Evolutionary conservation across 1,140 invertebrate species (phyloP).

Genomic region (Homalodisca vitripennis): DNA sequence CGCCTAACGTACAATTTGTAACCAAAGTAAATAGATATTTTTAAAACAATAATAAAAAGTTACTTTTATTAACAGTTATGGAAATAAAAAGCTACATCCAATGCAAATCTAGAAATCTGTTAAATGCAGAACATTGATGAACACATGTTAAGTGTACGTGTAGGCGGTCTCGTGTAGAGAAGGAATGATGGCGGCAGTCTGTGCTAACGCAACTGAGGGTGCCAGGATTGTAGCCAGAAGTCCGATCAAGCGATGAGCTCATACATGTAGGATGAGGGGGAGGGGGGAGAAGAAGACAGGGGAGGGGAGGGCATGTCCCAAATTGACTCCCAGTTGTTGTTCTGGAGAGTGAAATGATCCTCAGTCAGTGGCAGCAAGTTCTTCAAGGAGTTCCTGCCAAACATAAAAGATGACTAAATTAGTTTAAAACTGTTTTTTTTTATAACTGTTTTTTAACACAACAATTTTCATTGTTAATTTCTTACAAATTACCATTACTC

Average conservation of each 20-base stretch:
- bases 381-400: slow-evolving; percentile 19
- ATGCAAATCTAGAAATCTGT: not conserved
- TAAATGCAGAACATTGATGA: not conserved
- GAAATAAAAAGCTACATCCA: no score
- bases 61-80: not conserved
- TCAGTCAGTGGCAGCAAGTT: slow-evolving; percentile 25
- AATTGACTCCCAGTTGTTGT: slow-evolving; percentile 4
- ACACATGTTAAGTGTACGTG: not conserved
- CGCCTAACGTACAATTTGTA: not conserved
- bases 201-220: not conserved
- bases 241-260: slow-evolving; percentile 1
- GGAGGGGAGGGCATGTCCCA: not conserved
- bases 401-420: not conserved
- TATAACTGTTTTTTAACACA: no score
- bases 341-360: slow-evolving; percentile 24
- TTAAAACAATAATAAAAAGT: not conserved
- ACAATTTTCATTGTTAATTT: no score
- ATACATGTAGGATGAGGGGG: not conserved
- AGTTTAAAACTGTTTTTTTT: no score
- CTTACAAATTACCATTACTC: no score
- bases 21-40: not conserved
- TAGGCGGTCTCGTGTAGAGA: not conserved
- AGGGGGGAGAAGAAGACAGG: not conserved
- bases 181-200: not conserved
- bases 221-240: not conserved